Base-by-base conservation (phyloP, 2,888 invertebrate genomes). In the Euproctis similis region DNA sequence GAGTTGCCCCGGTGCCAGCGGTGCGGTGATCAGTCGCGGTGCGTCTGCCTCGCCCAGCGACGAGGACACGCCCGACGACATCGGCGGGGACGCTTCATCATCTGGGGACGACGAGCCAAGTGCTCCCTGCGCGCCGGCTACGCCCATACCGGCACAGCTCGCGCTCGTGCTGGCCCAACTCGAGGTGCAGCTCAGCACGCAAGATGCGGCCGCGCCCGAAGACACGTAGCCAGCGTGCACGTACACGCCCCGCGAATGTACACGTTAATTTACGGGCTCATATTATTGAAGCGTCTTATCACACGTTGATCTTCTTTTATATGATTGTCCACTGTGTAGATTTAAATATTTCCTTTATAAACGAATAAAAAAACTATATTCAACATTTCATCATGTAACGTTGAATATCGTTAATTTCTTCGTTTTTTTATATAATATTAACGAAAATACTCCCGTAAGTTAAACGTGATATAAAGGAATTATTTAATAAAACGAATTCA, bases 111-210 rank as follows among this genome's bases (percentile, higher is more conserved):
- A 42, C 26, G 41, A 39, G 34, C 34, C 37, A 3, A 19, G 19
- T 4, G n/a, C n/a, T 6, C 32, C 33, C 11, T 23, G 30, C 6
- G 17, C 28, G 33, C 33, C 33, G 23, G 8, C 21, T 4, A 4
- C 19, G 5, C 10, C 10, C 10, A 4, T 11, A 2, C 21, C 54
- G 39, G 45, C 64, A 35, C 51, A 51, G 27, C 41, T 65, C 18
- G 32, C 55, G 30, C 48, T 44, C 13, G 64, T 60, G 14, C 38
- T 66, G 30, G 56, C 53, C 26, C 55, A 61, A 12, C 58, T 73
- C 13, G 47, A 45, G 5, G 38, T 17, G 35, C 41, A 3, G 41
- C 41, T 12, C 34, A 33, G 16, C 34, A 33, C 10, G 7, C 12
- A 17, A n/a, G 46, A 22, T 26, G 45, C 44, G 10, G 48, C 22